A percentile compares a stretch with the other conserved stretches of the same genome.
Evolutionary conservation across 2,888 invertebrate genomes (phyloP).

Genomic region (Callyntrura guangdongensis): DNA sequence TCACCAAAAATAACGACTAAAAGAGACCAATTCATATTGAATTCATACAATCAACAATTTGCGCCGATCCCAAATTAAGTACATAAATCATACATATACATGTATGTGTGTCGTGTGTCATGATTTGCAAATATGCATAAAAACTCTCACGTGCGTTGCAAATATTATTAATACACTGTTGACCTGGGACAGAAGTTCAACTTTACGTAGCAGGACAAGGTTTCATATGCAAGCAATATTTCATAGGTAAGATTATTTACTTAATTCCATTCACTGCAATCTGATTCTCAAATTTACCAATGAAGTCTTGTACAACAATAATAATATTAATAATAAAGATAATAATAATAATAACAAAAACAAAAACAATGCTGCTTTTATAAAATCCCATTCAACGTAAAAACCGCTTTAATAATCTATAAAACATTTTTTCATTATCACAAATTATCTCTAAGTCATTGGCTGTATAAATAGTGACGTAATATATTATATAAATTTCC

Average conservation of each 20-base stretch:
- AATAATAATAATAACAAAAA: neutral
- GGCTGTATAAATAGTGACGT: constrained; percentile 70
- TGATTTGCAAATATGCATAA: no score
- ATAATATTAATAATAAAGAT: neutral
- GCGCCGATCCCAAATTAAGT: no score
- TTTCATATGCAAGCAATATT: neutral
- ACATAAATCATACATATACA: no score
- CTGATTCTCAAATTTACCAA: neutral
- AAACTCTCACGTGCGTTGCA: no score
- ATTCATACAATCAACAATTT: no score
- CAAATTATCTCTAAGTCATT: constrained; percentile 72
- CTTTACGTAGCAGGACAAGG: no score
- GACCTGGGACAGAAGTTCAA: no score
- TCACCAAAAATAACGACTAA: no score
- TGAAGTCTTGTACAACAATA: neutral
- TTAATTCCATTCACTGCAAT: constrained; percentile 3
- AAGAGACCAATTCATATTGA: no score
- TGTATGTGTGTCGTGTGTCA: no score
- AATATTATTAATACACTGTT: no score
- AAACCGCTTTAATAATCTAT: constrained; percentile 64
- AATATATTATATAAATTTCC: constrained; percentile 48
- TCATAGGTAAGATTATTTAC: neutral
- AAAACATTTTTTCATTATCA: constrained; percentile 72
- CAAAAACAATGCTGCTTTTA: neutral
- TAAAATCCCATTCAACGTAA: constrained; percentile 38